phyloP scores from a whole-genome alignment of 2,797 vertebrate species.

The Lutjanus argentimaculatus region DNA sequence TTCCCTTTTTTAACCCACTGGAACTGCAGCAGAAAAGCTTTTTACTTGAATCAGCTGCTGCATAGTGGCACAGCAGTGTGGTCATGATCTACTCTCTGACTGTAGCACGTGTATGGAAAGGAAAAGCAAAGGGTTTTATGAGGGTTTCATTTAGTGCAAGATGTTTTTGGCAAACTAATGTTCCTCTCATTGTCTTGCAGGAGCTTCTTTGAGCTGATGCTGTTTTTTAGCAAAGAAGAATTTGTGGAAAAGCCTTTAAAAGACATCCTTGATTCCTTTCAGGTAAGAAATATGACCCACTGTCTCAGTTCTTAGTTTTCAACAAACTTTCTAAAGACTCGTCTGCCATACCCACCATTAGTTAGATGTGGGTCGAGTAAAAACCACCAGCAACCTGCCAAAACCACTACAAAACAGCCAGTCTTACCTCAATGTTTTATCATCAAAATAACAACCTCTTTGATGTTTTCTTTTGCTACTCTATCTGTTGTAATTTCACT shows the following conservation, averaged over 20 bases:
- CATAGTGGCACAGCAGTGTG: neutral
- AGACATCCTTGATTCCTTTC: slow-evolving; percentile 95
- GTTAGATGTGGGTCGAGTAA: neutral
- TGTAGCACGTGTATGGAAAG: neutral
- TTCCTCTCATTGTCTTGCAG: slow-evolving; percentile 77
- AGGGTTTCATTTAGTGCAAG: neutral
- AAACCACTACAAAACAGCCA: neutral
- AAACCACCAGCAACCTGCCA: neutral
- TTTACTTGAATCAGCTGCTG: neutral
- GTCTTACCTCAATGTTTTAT: neutral
- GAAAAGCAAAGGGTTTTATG: neutral
- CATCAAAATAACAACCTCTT: neutral
- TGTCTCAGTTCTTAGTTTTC: neutral
- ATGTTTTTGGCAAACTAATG: neutral
- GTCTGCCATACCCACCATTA: neutral
- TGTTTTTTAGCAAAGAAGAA: slow-evolving; percentile 98
- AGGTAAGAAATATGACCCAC: slow-evolving; percentile 85
- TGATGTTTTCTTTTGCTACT: neutral
- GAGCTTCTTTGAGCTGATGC: slow-evolving; percentile 98
- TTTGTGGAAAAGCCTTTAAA: slow-evolving; percentile 97
- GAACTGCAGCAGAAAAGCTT: neutral
- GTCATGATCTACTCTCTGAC: neutral
- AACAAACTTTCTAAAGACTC: neutral
- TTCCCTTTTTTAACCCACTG: neutral
- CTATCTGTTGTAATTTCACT: neutral